phyloP scores from a whole-genome alignment of 1,140 invertebrate genomes.

The Bombus confusus region DNA sequence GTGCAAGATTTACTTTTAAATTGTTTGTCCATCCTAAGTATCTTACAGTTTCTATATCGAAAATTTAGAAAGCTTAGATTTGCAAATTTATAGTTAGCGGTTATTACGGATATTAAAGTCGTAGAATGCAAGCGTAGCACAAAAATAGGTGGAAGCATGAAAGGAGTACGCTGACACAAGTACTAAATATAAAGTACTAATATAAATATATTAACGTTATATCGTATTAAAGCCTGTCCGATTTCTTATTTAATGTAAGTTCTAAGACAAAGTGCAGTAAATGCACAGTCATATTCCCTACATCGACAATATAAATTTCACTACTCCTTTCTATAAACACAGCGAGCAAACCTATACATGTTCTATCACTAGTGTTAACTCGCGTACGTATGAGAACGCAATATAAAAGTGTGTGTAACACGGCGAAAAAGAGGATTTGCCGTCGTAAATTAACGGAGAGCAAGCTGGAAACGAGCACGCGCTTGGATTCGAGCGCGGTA shows the following conservation, averaged over 20 bases:
- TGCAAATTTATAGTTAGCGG: no score
- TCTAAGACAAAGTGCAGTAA: background rate
- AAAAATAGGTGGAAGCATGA: no score
- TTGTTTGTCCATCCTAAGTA: background rate
- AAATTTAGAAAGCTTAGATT: background rate
- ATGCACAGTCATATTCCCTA: background rate
- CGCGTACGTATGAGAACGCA: background rate
- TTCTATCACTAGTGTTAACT: background rate
- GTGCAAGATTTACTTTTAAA: no score
- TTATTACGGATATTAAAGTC: no score
- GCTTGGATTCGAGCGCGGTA: background rate
- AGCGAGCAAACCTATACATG: background rate
- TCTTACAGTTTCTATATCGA: background rate
- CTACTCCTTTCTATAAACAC: background rate
- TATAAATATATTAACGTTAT: background rate
- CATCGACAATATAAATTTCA: background rate
- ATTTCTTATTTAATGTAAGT: background rate
- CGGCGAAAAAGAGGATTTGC: background rate
- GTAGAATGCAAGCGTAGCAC: no score
- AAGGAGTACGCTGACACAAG: no score
- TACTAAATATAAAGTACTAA: background rate
- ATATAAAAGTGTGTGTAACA: constrained; percentile 22
- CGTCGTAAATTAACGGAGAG: constrained; percentile 18
- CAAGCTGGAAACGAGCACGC: background rate
- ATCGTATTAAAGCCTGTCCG: background rate